Base-by-base conservation (phyloP, 1,140 invertebrate species). In the Scaptomyza graminum region DNA sequence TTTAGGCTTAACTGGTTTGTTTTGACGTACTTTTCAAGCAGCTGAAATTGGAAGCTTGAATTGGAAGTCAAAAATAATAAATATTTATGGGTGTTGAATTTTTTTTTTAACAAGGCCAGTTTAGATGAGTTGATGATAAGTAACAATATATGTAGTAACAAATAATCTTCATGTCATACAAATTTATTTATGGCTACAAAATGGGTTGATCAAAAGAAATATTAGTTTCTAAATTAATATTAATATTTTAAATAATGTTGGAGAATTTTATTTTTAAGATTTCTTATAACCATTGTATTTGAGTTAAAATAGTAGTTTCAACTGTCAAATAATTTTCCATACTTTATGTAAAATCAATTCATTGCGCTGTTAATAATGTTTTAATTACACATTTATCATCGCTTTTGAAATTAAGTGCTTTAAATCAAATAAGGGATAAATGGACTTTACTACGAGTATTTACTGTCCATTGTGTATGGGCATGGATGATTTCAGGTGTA, bases 381-480 rank as follows among this genome's bases (percentile, higher is more conserved):
- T n/a, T n/a, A n/a, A n/a, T n/a, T n/a, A n/a, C n/a, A n/a, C 34
- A n/a, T 41, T 39, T 7, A 37, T 22, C 15, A 25, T 15, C 2
- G n/a, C 18, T 56, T 3, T n/a, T 18, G 1, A 16, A 28, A 43
- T 44, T 60, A 78, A 74, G 79, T 81, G 79, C 61, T 69, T 37
- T 47, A 51, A 39, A 31, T 51, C 41, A 68, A 64, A 47, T 69
- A 82, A 77, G 79, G 74, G 79, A 74, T 69, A 66, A 82, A 66
- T 51, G 12, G 34, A 25, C 13, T 18, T 41, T 41, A 25, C n/a
- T 41, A n/a, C n/a, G n/a, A n/a, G n/a, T n/a, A 22, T 22, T 41
- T 5, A 47, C 28, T 25, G 11, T 41, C 25, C 16, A n/a, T 11
- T 39, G 16, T 37, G 34, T 18, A 39, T 41, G 44, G 44, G 12